A percentile compares a stretch with the other conserved stretches of the same genome.
phyloP scores from a whole-genome alignment of 2,113 vertebrate genomes.

The Campylomormyrus tamandua region DNA sequence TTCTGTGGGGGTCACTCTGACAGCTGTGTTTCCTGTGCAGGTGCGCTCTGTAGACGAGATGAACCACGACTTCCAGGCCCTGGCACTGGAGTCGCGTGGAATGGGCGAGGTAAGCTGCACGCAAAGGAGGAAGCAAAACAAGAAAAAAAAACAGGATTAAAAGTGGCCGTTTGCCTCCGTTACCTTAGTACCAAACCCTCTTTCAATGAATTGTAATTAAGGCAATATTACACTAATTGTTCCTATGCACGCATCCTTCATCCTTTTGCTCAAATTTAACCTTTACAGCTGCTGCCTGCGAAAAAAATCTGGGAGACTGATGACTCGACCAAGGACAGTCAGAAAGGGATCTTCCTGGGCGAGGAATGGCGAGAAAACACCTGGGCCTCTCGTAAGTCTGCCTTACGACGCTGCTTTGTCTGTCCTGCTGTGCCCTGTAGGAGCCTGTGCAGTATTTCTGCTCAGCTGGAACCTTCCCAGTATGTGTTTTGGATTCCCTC shows the following conservation, averaged over 20 bases:
- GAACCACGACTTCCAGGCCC: constrained; percentile 99
- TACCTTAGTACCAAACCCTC: neutral
- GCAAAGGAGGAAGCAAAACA: neutral
- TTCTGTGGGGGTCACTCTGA: neutral
- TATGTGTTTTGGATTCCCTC: neutral
- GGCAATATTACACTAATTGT: neutral
- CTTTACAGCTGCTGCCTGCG: constrained; percentile 82
- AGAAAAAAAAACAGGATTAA: neutral
- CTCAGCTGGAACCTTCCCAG: neutral
- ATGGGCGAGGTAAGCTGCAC: constrained; percentile 86
- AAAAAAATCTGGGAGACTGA: constrained; percentile 99
- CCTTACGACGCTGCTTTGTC: too few relatives aligned
- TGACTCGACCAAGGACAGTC: constrained; percentile 93
- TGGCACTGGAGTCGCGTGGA: constrained; percentile 94
- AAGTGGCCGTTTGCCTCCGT: neutral
- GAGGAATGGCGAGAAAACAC: constrained; percentile 96
- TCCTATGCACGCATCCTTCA: neutral
- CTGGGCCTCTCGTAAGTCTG: constrained; percentile 88
- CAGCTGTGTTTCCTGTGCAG: constrained; percentile 49
- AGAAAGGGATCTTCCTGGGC: constrained; percentile 94
- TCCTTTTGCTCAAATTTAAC: constrained; percentile 2
- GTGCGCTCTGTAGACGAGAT: constrained; percentile 89
- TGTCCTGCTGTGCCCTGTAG: neutral
- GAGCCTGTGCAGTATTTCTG: neutral
- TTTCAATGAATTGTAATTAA: neutral